A percentile compares a stretch with the other conserved stretches of the same genome.
Evolutionary conservation across 2,113 vertebrate species (phyloP).

Genomic region (Zosterops borbonicus): DNA sequence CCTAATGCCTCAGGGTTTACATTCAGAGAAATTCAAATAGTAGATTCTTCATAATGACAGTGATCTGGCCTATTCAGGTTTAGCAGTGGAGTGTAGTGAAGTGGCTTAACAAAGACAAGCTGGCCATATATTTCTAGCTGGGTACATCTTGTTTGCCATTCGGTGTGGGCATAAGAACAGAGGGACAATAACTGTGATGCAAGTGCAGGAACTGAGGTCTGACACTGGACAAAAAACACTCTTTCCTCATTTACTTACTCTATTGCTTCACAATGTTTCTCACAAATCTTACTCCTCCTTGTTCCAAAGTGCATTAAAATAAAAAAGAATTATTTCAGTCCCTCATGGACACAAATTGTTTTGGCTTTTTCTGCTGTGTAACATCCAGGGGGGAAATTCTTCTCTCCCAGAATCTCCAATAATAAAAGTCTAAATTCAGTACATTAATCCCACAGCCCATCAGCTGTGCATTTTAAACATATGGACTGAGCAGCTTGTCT

Average conservation of each 20-base stretch:
- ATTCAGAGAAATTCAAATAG: not conserved
- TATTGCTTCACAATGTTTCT: not conserved
- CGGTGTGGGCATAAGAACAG: not conserved
- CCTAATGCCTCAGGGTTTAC: not conserved
- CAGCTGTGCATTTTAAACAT: conserved; percentile 10
- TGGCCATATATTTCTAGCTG: not conserved
- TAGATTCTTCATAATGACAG: not conserved
- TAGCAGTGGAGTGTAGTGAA: not conserved
- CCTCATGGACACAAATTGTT: not conserved
- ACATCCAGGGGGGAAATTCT: not conserved
- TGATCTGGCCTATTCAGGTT: not conserved
- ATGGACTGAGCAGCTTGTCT: conserved; percentile 27
- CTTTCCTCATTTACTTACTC: not conserved
- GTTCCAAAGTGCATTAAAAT: not conserved
- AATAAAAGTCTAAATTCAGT: not conserved
- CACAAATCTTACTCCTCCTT: not conserved
- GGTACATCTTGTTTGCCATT: not conserved
- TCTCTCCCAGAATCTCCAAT: not conserved
- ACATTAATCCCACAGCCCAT: not conserved
- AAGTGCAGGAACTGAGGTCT: not conserved
- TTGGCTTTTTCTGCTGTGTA: not conserved
- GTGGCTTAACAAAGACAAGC: not conserved
- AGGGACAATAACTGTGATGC: not conserved
- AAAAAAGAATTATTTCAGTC: not conserved
- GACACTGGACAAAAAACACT: not conserved